Evolutionary conservation across 2,888 invertebrate genomes (phyloP), one percentile per base, ranked within the genome.

Genomic region (Beris morrisii): DNA sequence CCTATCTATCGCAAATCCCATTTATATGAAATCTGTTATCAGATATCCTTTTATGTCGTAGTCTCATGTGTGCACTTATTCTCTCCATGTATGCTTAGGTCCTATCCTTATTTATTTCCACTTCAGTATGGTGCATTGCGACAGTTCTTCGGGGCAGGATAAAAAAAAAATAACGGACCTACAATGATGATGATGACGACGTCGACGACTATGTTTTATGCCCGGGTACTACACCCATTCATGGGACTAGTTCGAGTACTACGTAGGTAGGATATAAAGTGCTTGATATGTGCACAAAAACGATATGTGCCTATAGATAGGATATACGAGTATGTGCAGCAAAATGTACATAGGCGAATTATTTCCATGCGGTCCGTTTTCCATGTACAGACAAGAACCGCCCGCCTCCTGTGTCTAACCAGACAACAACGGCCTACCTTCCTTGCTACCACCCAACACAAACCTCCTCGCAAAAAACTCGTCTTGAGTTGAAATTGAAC

Each of bases 111-210:
- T 69, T 67, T 67, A 69, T 69, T 65, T 69, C 69, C 65, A 64
- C 69, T 69, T 54, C 58, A 65, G 64, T 61, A 45, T 70, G 70
- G 70, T 70, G 70, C 70, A 70, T 69, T 70, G 70, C 70, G 70
- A 70, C 70, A 70, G 70, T 69, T 69, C 64, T 61, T 52, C 61
- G 50, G 61, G 61, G 52, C 61, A 32, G 61, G 32, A 50, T 50
- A 38, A 38, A 38, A 38, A 44, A 52, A n/a, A 38, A 22, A 61
- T 43, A 61, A 32, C 50, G 61, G 52, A 61, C 61, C 61, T 28
- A 61, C 61, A 61, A 61, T 61, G 52, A 61, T 61, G 61, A 52
- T 50, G 61, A 31, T 61, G 61, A 13, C 12, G 30, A 56, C 15
- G 55, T 43, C 50, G 50, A 50, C 50, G 61, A 61, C 50, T 50